Evolutionary conservation across 2,113 vertebrate genomes (phyloP), one percentile per base, ranked within the genome.

Genomic region (Gavialis gangeticus): DNA sequence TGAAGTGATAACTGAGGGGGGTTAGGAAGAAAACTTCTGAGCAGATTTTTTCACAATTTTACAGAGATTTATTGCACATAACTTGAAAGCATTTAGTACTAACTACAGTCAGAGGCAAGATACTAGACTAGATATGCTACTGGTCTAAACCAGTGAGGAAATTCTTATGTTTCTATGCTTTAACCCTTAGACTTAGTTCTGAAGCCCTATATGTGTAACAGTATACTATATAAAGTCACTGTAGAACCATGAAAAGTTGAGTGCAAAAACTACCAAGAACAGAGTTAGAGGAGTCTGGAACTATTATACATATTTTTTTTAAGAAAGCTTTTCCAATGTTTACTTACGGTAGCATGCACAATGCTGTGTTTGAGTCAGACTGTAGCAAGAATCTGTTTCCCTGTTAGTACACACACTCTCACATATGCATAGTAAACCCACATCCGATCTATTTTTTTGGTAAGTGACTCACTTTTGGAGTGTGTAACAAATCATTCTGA

Each of bases 401-500:
- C 56, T 87, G 34, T 0, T 80, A 54, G 76, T 18, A 56, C 59
- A 9, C 88, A 55, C 54, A 87, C 85, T 37, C 60, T 92, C 58
- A 75, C 13, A 56, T 7, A 79, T 27, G 15, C 60, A 46, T 13
- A 79, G 54, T 54, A 28, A 93, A 69, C 24, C 34, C 93, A 92
- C 92, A 96, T 95, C 95, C 58, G 24, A 89, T 94, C 91, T 93
- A 94, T 94, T 93, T 88, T 95, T 92, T 89, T 58, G 24, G 16
- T 19, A 69, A 92, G 46, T 97, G 92, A 97, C 88, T 95, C 94
- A 95, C 67, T 87, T 90, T 87, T 7, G 28, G 22, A 54, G 6
- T 1, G 3, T 12, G 21, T 6, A 97, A 93, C 76, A 94, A 94
- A 91, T 84, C 7, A 27, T 79, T 71, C 28, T 6, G 59, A 80